A percentile compares a stretch with the other conserved stretches of the same genome.
These are phyloP conservation scores for Microcebus tavaratra DNA, from an alignment of 2,113 vertebrate genomes.

Conservation along the genomic window DNA sequence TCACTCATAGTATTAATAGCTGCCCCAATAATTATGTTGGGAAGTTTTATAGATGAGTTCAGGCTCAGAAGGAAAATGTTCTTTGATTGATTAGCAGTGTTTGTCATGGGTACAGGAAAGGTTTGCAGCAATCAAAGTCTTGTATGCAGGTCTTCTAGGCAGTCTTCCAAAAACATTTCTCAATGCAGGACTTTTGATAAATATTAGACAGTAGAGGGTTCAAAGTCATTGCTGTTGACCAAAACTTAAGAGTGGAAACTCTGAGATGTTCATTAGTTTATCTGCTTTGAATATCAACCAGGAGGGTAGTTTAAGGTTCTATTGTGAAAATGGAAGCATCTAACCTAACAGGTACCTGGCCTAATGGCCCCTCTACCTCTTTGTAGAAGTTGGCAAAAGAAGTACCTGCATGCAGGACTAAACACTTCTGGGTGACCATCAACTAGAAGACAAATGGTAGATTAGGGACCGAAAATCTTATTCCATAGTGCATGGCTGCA, in stretches of 20 bases:
- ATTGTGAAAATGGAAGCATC: neutral
- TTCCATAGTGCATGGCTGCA: neutral
- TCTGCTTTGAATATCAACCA: neutral
- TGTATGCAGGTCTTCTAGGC: neutral
- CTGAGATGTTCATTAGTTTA: neutral
- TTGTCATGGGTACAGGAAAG: neutral
- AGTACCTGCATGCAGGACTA: neutral
- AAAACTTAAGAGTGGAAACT: constrained; percentile 7
- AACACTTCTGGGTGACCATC: neutral
- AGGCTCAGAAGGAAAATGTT: neutral
- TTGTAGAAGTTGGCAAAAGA: neutral
- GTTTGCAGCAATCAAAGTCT: neutral
- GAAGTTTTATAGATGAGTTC: neutral
- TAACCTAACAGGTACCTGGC: neutral
- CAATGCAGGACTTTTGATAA: neutral
- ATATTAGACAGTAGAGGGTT: neutral
- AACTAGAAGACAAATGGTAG: neutral
- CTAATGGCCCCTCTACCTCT: neutral
- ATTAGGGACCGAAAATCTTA: neutral
- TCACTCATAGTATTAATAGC: neutral
- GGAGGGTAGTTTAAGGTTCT: neutral
- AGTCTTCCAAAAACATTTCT: neutral
- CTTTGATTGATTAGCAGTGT: neutral
- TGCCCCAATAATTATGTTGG: neutral
- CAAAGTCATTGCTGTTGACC: neutral